Conservation (phyloP, 1,140 invertebrate genomes). For the Diprion similis region DNA sequence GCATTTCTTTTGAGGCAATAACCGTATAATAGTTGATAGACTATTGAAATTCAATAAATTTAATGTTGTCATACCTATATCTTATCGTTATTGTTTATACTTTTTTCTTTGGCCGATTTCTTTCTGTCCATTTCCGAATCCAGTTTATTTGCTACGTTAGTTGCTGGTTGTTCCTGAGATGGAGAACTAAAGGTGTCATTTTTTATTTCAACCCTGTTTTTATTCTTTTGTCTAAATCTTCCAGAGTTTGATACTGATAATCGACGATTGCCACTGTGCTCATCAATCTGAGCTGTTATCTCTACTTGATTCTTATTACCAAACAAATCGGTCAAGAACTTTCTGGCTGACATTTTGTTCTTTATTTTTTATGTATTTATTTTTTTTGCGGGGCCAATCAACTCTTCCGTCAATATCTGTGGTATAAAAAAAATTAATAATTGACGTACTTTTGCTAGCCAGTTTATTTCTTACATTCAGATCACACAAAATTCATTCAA, state of each 20-base stretch:
- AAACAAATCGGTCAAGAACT: slow-evolving; percentile 24
- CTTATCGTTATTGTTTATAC: background rate
- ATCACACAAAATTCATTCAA: background rate
- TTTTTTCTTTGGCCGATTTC: background rate
- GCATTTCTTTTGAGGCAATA: no score
- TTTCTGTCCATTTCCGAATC: background rate
- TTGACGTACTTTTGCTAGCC: no score
- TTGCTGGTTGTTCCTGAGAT: background rate
- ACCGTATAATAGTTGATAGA: no score
- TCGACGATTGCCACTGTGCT: slow-evolving; percentile 20
- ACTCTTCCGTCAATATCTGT: background rate
- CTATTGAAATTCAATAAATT: no score
- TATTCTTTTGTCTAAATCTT: slow-evolving; percentile 27
- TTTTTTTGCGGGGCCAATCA: background rate
- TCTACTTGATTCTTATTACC: slow-evolving; percentile 23
- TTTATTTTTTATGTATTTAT: background rate
- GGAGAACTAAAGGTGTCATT: slow-evolving; percentile 19
- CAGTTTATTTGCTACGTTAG: no score
- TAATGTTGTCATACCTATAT: background rate
- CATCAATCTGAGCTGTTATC: slow-evolving; percentile 22
- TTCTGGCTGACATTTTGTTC: slow-evolving; percentile 19
- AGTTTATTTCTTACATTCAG: background rate
- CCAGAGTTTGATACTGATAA: slow-evolving; percentile 29
- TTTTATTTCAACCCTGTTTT: slow-evolving; percentile 18
- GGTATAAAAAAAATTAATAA: background rate